Evolutionary conservation across 2,888 invertebrate genomes (phyloP), one percentile per base, ranked within the genome.

Genomic region (Cynaeus angustus): DNA sequence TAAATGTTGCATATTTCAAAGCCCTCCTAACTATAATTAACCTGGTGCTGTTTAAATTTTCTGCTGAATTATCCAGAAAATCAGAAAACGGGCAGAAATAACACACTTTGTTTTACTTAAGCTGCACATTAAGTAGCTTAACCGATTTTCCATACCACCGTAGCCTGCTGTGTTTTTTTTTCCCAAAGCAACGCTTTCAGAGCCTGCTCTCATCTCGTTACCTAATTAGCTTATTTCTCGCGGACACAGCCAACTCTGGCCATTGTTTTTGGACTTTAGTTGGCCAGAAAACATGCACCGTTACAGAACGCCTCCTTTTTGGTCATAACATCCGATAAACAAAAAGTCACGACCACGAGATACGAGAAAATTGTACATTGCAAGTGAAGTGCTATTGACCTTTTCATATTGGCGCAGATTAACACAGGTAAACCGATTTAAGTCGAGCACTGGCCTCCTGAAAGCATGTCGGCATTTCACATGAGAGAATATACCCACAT

Each of bases 341-440:
- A 37, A 62, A 62, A 62, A 62, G 62, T 62, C 62, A 62, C 62
- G 62, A 62, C 37, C 26, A 9, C 28, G 38, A 59, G 58, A 59
- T 59, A 45, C 61, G 56, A 62, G 48, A 66, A 67, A 67, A 58
- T 67, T 67, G 58, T 59, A 67, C 41, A 58, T 67, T 67, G 52
- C 53, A 58, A 30, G 37, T 14, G 72, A 80, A 77, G 79, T 82
- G 83, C 79, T 83, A 80, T 83, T 83, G 83, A 83, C 83, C 83
- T 78, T 74, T 66, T 70, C 78, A 76, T 79, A 79, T 79, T 80
- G 80, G 79, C 77, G 78, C 78, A 82, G 82, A 83, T 83, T 83
- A 83, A 82, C 82, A 82, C 82, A 82, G 81, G 83, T 83, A 83
- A 83, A 83, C 80, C 82, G 83, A 83, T 83, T 83, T 82, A 83